Conservation (phyloP, 2,113 vertebrate genomes). For the Neodontobutis hainanensis region DNA sequence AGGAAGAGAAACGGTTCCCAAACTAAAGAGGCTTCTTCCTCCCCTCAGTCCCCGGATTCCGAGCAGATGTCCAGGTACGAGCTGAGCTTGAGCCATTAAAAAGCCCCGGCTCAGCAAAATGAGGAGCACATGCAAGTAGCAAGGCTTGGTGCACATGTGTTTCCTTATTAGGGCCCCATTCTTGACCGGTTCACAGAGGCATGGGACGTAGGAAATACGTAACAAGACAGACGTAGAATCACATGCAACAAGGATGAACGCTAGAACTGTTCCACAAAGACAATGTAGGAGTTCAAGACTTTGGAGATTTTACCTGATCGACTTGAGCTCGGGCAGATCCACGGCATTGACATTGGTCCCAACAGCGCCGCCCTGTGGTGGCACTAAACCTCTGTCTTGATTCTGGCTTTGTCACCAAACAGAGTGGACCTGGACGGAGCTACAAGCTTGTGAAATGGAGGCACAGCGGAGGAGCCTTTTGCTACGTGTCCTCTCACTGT, state of each 20-base stretch:
- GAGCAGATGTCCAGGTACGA: conserved; percentile 56
- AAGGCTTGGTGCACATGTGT: conserved; percentile 65
- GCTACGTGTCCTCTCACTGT: conserved; percentile 58
- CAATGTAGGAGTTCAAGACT: neutral
- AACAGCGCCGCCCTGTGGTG: conserved; percentile 92
- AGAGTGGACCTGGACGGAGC: conserved; percentile 38
- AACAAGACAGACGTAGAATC: neutral
- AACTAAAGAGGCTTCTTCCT: neutral
- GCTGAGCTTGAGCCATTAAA: conserved; percentile 63
- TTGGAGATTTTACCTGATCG: conserved; percentile 59
- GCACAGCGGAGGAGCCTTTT: conserved; percentile 44
- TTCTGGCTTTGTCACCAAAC: conserved; percentile 12
- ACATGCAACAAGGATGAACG: neutral
- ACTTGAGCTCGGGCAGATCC: conserved; percentile 55
- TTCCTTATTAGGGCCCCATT: conserved; percentile 68
- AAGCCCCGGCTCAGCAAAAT: conserved; percentile 67
- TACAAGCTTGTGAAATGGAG: conserved; percentile 61
- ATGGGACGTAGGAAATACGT: neutral
- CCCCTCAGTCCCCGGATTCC: conserved; percentile 1
- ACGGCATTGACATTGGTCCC: conserved; percentile 99
- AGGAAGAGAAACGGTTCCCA: neutral
- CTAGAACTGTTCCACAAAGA: neutral
- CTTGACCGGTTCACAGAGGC: neutral
- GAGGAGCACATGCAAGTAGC: conserved; percentile 65
- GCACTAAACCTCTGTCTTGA: conserved; percentile 18